Evolutionary conservation across 2,888 invertebrate species (phyloP).

Genomic region (Mesoligia furuncula): DNA sequence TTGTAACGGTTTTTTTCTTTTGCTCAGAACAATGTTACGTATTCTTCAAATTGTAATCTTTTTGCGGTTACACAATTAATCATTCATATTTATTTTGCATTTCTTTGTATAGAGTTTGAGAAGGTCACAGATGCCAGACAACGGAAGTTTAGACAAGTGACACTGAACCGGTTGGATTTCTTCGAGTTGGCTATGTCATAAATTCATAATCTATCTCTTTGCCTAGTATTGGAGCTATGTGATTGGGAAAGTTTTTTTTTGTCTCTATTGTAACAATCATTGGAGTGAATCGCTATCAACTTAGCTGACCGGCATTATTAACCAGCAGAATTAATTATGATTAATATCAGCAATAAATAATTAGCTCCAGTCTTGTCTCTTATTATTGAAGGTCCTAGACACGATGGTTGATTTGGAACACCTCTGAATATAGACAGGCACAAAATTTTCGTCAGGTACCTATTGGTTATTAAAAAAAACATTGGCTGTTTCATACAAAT

Average conservation of each 20-base stretch:
- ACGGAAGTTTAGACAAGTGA: background rate
- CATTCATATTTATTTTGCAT: background rate
- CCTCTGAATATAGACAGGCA: background rate
- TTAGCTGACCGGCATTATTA: background rate
- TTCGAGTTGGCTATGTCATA: background rate
- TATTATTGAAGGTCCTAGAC: background rate
- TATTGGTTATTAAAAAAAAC: background rate
- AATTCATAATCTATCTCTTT: background rate
- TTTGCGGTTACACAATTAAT: background rate
- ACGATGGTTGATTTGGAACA: background rate
- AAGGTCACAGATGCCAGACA: constrained; percentile 10
- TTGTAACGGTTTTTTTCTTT: background rate
- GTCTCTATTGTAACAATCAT: background rate
- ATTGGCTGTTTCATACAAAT: background rate
- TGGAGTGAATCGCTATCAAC: background rate
- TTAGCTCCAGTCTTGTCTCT: background rate
- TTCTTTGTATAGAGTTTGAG: background rate
- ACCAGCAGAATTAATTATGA: background rate
- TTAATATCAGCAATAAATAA: background rate
- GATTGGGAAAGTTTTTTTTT: background rate
- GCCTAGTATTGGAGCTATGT: background rate
- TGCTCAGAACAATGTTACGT: background rate
- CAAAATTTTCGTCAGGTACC: background rate
- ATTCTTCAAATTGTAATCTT: background rate
- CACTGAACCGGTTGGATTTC: background rate